phyloP scores from a whole-genome alignment of 2,797 vertebrate genomes.

The Crocodylus rhombifer region DNA sequence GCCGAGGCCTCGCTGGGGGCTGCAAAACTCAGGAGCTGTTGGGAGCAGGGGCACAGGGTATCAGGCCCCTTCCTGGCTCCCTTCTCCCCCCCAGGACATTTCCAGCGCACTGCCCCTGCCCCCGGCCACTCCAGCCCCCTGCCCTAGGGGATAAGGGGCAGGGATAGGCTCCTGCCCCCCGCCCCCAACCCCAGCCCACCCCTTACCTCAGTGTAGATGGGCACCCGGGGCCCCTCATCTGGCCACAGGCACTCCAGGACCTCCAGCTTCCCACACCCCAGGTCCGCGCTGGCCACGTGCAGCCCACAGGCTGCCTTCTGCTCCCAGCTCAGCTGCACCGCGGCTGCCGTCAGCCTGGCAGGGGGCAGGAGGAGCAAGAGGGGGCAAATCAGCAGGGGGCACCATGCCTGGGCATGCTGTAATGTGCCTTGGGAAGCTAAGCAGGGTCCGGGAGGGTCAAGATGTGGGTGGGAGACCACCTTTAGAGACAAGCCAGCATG shows the following conservation, averaged over 20 bases:
- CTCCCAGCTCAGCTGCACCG: conserved; percentile 89
- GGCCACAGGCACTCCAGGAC: conserved; percentile 91
- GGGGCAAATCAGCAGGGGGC: not conserved
- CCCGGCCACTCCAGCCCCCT: no score
- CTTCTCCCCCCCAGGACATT: not conserved
- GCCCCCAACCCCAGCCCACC: not conserved
- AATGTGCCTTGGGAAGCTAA: not conserved
- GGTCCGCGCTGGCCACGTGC: conserved; percentile 83
- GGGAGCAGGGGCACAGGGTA: not conserved
- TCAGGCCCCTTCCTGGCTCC: no score
- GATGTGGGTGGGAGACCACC: not conserved
- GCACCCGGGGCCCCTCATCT: conserved; percentile 33
- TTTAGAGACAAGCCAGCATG: not conserved
- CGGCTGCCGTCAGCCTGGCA: conserved; percentile 87
- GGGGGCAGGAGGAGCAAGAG: not conserved
- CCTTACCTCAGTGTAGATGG: conserved; percentile 89
- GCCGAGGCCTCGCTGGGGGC: conserved; percentile 84
- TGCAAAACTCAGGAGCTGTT: conserved; percentile 89
- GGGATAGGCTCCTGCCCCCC: no score
- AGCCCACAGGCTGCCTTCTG: conserved; percentile 80
- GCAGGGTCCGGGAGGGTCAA: not conserved
- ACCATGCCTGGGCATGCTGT: not conserved
- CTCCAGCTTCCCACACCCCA: conserved; percentile 91
- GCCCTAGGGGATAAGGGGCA: no score
- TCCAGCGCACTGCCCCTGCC: not conserved